phyloP scores from a whole-genome alignment of 2,113 vertebrate species.

The Spizaetus ornatus region DNA sequence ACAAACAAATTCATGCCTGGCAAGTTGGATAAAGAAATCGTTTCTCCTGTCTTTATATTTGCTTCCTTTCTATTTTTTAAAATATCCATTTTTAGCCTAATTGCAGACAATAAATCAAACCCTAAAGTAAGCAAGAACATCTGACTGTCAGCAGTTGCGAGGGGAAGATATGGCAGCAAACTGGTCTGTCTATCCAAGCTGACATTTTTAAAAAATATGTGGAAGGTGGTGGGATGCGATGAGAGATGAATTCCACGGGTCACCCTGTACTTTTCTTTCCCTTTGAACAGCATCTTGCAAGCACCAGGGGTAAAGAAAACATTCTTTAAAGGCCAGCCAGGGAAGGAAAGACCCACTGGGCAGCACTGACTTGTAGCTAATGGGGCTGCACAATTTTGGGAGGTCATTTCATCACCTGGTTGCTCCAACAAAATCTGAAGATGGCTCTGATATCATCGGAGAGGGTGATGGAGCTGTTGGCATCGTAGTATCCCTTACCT shows the following conservation, averaged over 20 bases:
- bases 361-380: neutral
- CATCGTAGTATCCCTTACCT: neutral
- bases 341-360: neutral
- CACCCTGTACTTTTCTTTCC: neutral
- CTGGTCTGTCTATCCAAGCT: neutral
- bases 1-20: neutral
- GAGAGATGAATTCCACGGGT: conserved; percentile 33
- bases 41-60: conserved; percentile 3
- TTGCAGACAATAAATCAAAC: conserved; percentile 22
- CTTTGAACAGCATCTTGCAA: conserved; percentile 23
- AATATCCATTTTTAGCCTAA: conserved; percentile 6
- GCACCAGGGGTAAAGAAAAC: neutral
- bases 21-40: neutral
- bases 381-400: neutral
- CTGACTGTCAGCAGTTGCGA: conserved; percentile 8
- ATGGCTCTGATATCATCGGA: neutral
- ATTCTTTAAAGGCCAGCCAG: neutral
- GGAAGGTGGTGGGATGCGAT: neutral
- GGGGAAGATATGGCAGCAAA: conserved; percentile 6
- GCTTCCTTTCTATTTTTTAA: conserved; percentile 12
- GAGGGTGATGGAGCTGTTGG: neutral
- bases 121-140: conserved; percentile 19
- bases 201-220: neutral
- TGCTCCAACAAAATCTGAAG: neutral
- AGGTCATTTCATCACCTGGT: neutral